Evolutionary conservation across 2,113 vertebrate species (phyloP).

Genomic region (Callithrix jacchus): DNA sequence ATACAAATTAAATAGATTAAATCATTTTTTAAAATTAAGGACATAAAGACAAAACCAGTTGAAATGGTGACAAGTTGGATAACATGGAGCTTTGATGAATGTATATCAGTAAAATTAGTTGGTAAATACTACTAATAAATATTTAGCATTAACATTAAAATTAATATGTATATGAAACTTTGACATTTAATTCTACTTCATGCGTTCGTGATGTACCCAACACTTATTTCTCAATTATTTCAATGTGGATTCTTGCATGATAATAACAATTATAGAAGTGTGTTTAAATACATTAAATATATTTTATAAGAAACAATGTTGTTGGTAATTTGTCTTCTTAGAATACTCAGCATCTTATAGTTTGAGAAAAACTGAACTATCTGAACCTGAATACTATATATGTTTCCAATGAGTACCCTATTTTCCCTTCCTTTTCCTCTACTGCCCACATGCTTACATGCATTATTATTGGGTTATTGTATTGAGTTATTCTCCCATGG

Average conservation of each 20-base stretch:
- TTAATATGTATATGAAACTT: not conserved
- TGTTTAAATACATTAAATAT: not conserved
- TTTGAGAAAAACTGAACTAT: not conserved
- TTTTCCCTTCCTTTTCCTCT: not conserved
- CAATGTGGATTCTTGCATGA: not conserved
- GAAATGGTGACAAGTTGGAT: not conserved
- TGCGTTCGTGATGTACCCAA: not conserved
- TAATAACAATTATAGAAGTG: not conserved
- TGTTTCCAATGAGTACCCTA: not conserved
- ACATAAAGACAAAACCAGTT: not conserved
- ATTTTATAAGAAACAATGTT: slow-evolving; percentile 32
- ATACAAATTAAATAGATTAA: slow-evolving; percentile 12
- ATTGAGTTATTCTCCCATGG: not conserved
- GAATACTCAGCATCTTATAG: not conserved
- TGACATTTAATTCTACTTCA: not conserved
- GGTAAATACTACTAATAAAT: not conserved
- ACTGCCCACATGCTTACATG: not conserved
- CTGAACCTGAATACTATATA: not conserved
- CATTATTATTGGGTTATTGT: not conserved
- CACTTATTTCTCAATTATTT: not conserved
- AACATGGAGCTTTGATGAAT: not conserved
- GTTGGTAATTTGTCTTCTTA: not conserved
- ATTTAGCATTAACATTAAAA: not conserved
- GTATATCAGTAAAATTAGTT: not conserved
- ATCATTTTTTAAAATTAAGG: not conserved